Evolutionary conservation across 2,113 vertebrate genomes (phyloP).

Genomic region (Podarcis muralis): DNA sequence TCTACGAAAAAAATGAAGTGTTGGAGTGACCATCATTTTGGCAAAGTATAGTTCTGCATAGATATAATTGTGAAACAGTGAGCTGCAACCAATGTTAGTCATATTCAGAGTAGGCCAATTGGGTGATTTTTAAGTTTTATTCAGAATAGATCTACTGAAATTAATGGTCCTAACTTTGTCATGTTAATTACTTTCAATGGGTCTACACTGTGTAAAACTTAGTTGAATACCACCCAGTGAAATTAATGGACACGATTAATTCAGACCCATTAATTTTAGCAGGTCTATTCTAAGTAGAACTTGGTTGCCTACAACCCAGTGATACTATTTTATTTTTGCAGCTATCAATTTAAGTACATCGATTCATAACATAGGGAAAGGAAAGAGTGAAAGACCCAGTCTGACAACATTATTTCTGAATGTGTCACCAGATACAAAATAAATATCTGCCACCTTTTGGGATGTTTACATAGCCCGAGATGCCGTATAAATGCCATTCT

Average conservation of each 20-base stretch:
- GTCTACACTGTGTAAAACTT: too few relatives aligned
- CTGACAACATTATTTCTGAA: neutral
- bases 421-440: neutral
- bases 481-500: neutral
- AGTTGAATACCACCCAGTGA: too few relatives aligned
- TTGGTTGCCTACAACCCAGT: neutral
- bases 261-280: too few relatives aligned
- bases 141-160: too few relatives aligned
- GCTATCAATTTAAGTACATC: neutral
- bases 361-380: neutral
- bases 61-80: neutral
- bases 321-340: neutral
- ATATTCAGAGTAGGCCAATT: too few relatives aligned
- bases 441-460: neutral
- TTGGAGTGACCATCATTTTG: neutral
- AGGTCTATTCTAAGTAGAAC: too few relatives aligned
- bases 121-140: too few relatives aligned
- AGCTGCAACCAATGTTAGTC: neutral
- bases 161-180: too few relatives aligned
- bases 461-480: neutral
- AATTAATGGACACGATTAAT: too few relatives aligned
- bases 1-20: neutral
- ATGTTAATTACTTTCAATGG: too few relatives aligned
- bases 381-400: neutral
- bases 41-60: neutral